phyloP scores from a whole-genome alignment of 23 tunicate species.

The Ciona savignyi region DNA sequence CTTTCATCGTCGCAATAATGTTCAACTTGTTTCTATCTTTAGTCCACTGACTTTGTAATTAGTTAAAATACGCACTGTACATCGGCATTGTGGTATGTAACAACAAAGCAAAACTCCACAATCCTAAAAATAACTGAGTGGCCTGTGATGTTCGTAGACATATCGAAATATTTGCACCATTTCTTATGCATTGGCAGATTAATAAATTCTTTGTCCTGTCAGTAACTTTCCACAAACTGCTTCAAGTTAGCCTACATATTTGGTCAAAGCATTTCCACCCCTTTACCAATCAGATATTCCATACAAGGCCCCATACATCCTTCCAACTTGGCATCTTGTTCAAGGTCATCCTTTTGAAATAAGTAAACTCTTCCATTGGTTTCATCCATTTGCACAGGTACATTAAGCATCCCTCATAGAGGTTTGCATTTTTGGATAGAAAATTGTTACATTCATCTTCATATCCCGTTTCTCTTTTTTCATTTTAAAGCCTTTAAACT shows the following conservation, averaged over 20 bases:
- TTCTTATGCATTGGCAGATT: no score
- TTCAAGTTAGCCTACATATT: conserved; percentile 21
- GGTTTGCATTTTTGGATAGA: conserved; percentile 24
- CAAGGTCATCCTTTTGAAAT: conserved; percentile 25
- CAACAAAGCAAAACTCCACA: no score
- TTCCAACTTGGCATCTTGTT: conserved; percentile 30
- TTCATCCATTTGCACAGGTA: conserved; percentile 28
- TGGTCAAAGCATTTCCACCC: conserved; percentile 25
- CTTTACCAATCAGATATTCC: conserved; percentile 34
- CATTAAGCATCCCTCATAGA: conserved; percentile 20
- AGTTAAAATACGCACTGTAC: no score
- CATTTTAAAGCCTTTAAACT: conserved; percentile 20
- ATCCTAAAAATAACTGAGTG: no score
- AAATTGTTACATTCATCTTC: no score
- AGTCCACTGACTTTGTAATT: no score
- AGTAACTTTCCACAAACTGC: conserved; percentile 41
- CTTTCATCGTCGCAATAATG: no score
- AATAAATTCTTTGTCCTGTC: no score
- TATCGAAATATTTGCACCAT: no score
- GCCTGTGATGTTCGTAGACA: no score
- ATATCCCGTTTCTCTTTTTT: conserved; percentile 22
- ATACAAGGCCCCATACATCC: conserved; percentile 19
- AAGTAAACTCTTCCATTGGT: conserved; percentile 32
- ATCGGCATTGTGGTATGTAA: no score
- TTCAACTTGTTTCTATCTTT: no score